A percentile compares a stretch with the other conserved stretches of the same genome.
Conservation (phyloP, 2,888 invertebrate species). For the Cephonodes hylas region DNA sequence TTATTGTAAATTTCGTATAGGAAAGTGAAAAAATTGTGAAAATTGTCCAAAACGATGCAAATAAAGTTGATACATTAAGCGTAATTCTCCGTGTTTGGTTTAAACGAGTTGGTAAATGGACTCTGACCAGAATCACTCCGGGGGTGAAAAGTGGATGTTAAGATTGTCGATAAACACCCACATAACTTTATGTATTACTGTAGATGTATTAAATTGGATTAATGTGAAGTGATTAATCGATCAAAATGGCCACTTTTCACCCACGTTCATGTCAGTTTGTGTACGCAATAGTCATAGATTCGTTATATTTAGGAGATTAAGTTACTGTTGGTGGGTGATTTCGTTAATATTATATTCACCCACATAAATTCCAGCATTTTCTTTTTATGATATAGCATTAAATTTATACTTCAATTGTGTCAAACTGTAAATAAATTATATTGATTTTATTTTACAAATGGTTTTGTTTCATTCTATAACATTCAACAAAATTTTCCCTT, state of each 20-base stretch:
- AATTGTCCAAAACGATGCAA: neutral
- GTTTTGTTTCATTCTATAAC: neutral
- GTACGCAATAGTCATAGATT: neutral
- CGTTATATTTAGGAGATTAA: neutral
- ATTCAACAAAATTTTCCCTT: neutral
- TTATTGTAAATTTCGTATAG: neutral
- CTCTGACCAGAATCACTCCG: neutral
- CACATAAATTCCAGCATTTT: neutral
- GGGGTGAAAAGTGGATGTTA: neutral
- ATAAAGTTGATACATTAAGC: neutral
- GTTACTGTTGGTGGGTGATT: neutral
- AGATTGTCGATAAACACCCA: neutral
- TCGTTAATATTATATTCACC: constrained; percentile 1
- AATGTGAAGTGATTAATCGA: neutral
- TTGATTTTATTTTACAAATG: constrained; percentile 10
- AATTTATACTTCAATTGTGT: constrained; percentile 8
- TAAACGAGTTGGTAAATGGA: neutral
- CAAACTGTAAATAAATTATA: constrained; percentile 15
- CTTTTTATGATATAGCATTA: constrained; percentile 1
- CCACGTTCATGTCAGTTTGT: neutral
- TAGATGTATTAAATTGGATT: neutral
- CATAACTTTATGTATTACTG: neutral
- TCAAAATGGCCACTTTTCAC: neutral
- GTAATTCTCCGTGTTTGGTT: neutral
- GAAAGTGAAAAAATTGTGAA: neutral